These are phyloP conservation scores for Malurus elegans DNA, from an alignment of 2,113 vertebrate species.

Conservation along the genomic window DNA sequence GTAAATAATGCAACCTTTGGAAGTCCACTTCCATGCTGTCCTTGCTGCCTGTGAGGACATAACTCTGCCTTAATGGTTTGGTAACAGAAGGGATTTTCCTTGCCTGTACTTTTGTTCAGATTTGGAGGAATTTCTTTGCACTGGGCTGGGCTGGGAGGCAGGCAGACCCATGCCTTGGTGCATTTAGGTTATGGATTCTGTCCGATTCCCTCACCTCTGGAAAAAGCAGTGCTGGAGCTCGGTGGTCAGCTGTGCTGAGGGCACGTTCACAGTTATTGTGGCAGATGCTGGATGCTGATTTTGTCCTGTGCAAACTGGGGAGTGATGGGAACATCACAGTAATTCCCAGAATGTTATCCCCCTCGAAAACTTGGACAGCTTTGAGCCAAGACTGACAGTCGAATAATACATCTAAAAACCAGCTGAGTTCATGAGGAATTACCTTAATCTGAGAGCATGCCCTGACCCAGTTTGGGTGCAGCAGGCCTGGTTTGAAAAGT, in stretches of 20 bases:
- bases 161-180: not conserved
- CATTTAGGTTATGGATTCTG: not conserved
- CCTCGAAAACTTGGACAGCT: rapidly evolving
- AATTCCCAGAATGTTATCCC: rapidly evolving
- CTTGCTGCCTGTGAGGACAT: not conserved
- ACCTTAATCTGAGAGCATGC: not conserved
- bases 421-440: not conserved
- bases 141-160: not conserved
- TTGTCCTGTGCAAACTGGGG: not conserved
- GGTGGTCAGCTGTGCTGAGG: rapidly evolving
- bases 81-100: not conserved
- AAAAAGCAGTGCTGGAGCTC: not conserved
- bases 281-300: not conserved
- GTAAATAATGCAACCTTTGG: not conserved
- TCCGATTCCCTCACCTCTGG: not conserved
- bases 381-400: not conserved
- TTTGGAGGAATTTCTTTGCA: not conserved
- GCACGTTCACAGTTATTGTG: rapidly evolving
- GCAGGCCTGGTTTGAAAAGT: not conserved
- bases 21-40: not conserved
- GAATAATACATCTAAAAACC: not conserved
- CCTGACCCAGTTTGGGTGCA: not conserved
- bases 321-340: rapidly evolving
- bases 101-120: not conserved
- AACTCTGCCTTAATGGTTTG: not conserved